These are phyloP conservation scores for Trichonephila clavata DNA, from an alignment of 1,140 invertebrate genomes.

Conservation along the genomic window DNA sequence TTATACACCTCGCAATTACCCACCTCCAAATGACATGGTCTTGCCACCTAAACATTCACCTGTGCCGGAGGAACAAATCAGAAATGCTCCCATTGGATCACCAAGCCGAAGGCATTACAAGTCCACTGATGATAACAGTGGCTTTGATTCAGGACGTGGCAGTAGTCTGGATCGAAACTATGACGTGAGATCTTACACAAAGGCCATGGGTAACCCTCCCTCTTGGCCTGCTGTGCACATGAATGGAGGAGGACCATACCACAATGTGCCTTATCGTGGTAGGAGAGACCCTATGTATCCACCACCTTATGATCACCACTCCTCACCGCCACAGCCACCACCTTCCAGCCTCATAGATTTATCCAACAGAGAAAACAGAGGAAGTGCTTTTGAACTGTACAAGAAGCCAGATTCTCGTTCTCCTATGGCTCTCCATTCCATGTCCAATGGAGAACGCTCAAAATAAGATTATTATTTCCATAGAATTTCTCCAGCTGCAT, in stretches of 20 bases:
- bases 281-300: constrained; percentile 54
- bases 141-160: constrained; percentile 82
- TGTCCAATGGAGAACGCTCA: constrained; percentile 22
- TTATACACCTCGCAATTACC: constrained; percentile 58
- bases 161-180: constrained; percentile 80
- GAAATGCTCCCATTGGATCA: constrained; percentile 3
- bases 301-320: constrained; percentile 73
- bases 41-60: constrained; percentile 56
- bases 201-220: constrained; percentile 40
- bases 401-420: constrained; percentile 87
- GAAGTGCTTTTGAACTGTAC: constrained; percentile 97
- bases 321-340: constrained; percentile 77
- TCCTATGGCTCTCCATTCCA: constrained; percentile 25
- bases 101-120: constrained; percentile 56
- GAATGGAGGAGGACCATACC: constrained; percentile 77
- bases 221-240: constrained; percentile 56
- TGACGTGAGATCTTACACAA: constrained; percentile 67
- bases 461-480: neutral
- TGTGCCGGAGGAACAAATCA: neutral
- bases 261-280: constrained; percentile 77
- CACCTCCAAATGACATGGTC: constrained; percentile 40
- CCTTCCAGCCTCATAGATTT: constrained; percentile 85
- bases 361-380: constrained; percentile 90
- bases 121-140: constrained; percentile 79
- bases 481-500: neutral